A percentile compares a stretch with the other conserved stretches of the same genome.
Conservation (phyloP, 1,140 invertebrate genomes). For the Drosophila orosa region DNA sequence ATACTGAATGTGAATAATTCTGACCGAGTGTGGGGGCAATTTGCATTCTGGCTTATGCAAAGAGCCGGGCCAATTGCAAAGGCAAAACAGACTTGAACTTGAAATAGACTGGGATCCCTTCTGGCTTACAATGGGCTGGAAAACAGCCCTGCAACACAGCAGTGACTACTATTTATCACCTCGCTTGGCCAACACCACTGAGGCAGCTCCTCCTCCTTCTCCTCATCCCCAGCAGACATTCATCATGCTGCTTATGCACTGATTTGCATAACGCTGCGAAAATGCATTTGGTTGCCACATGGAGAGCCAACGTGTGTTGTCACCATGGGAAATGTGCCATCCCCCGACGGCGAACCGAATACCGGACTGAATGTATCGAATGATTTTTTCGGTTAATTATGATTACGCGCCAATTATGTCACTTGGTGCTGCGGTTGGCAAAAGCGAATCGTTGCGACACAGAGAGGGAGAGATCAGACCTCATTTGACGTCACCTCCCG, state of each 20-base stretch:
- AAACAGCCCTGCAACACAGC: conserved; percentile 12
- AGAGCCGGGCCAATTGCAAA: conserved; percentile 50
- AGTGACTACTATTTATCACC: conserved; percentile 31
- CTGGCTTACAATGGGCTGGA: conserved; percentile 17
- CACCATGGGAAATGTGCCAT: conserved; percentile 61
- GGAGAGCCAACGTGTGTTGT: conserved; percentile 57
- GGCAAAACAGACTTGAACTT: conserved; percentile 50
- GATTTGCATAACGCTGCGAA: conserved; percentile 62
- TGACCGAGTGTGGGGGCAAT: conserved; percentile 25
- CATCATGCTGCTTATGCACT: conserved; percentile 56
- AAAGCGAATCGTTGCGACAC: conserved; percentile 5
- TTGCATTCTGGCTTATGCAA: conserved; percentile 67
- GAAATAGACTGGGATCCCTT: conserved; percentile 22
- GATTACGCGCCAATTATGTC: conserved; percentile 69
- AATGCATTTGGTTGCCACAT: conserved; percentile 59
- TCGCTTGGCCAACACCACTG: conserved; percentile 28
- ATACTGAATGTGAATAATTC: conserved; percentile 36
- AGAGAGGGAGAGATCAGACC: neutral
- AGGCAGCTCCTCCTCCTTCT: neutral
- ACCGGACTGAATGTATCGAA: conserved; percentile 41
- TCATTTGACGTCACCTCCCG: conserved; percentile 3
- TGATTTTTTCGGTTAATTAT: conserved; percentile 54
- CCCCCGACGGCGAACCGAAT: conserved; percentile 9
- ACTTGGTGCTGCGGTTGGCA: conserved; percentile 23
- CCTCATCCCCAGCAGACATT: conserved; percentile 16